Conservation (phyloP, 2,113 vertebrate species). For the Fregata magnificens region DNA sequence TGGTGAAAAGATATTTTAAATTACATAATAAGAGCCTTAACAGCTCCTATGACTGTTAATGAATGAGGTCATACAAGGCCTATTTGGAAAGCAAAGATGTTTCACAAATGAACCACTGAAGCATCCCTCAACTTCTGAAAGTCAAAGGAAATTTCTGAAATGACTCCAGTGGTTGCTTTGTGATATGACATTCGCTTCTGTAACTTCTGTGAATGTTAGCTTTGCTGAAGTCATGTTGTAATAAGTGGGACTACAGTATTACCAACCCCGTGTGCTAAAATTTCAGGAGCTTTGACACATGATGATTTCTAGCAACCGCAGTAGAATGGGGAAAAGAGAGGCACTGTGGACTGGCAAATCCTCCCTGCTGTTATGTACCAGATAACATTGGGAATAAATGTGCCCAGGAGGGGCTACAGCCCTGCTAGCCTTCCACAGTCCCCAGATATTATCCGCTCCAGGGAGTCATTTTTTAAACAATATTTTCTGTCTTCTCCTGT, state of each 20-base stretch:
- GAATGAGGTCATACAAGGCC: background rate
- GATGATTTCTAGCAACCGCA: background rate
- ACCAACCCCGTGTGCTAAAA: background rate
- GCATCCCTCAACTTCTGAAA: background rate
- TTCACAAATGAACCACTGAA: background rate
- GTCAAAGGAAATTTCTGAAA: slow-evolving; percentile 21
- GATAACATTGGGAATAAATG: background rate
- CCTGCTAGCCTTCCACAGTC: background rate
- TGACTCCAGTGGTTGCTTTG: background rate
- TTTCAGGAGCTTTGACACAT: background rate
- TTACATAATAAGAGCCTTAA: background rate
- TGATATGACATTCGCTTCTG: background rate
- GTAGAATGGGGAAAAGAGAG: background rate
- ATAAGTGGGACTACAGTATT: background rate
- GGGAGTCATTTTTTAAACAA: background rate
- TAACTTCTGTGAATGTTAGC: background rate
- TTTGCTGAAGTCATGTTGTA: background rate
- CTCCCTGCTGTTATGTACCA: background rate
- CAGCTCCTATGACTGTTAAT: background rate
- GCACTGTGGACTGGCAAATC: background rate
- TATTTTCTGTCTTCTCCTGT: background rate
- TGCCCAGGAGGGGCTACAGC: background rate
- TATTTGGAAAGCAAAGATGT: slow-evolving; percentile 38
- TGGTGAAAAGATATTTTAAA: background rate
- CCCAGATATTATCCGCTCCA: background rate